Conservation (phyloP, 2,113 vertebrate species). For the Sakesphorus luctuosus region DNA sequence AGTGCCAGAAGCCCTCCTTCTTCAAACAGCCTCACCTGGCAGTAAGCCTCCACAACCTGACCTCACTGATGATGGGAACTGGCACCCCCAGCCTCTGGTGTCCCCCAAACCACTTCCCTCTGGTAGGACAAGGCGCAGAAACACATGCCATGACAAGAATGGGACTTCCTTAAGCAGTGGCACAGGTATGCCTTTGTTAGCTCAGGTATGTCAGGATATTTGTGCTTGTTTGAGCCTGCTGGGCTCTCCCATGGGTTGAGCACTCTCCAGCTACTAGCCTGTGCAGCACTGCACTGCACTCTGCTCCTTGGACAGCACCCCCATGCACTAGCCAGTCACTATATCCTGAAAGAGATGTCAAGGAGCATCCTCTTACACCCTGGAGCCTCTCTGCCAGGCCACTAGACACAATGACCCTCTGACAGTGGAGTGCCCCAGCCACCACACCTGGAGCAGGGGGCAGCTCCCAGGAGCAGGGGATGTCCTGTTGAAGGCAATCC, state of each 20-base stretch:
- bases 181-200: not conserved
- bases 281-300: not conserved
- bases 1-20: not conserved
- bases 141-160: not conserved
- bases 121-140: not conserved
- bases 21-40: not conserved
- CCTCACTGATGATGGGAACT: not conserved
- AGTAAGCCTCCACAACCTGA: not conserved
- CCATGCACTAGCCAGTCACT: not conserved
- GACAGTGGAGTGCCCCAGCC: not conserved
- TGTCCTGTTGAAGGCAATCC: accelerated
- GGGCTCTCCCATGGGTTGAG: not conserved
- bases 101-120: not conserved
- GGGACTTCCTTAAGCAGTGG: not conserved
- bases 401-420: accelerated
- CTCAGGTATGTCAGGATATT: not conserved
- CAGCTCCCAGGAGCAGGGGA: not conserved
- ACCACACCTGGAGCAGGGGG: not conserved
- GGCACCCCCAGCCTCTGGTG: not conserved
- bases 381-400: not conserved
- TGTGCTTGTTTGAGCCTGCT: constrained; percentile 19
- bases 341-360: not conserved
- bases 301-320: not conserved
- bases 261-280: not conserved
- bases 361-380: not conserved